A percentile compares a stretch with the other conserved stretches of the same genome.
Evolutionary conservation across 2,113 vertebrate species (phyloP).

Genomic region (Corvus cornix): DNA sequence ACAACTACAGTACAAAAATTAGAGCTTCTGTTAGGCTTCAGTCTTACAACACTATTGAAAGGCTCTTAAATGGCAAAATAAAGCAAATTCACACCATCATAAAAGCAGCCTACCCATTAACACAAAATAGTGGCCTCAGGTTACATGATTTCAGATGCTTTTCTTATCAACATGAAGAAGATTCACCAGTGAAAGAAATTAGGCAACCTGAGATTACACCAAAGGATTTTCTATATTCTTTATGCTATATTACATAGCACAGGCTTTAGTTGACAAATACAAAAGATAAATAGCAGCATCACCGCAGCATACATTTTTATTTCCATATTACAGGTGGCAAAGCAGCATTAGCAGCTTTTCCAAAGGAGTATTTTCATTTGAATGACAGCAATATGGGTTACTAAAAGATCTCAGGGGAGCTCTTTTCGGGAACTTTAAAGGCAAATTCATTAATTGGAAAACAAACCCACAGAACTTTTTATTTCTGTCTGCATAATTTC

Average conservation of each 20-base stretch:
- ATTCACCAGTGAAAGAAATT: not conserved
- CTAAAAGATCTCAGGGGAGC: conserved; percentile 1
- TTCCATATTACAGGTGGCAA: not conserved
- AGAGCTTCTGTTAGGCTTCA: not conserved
- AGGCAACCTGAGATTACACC: not conserved
- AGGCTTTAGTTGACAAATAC: not conserved
- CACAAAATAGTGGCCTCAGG: not conserved
- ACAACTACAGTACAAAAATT: not conserved
- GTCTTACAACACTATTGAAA: not conserved
- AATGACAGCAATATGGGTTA: not conserved
- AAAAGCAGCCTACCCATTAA: not conserved
- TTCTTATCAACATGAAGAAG: conserved; percentile 7
- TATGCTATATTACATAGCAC: not conserved
- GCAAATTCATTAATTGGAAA: conserved; percentile 4
- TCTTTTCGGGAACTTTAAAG: not conserved
- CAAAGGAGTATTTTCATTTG: conserved; percentile 5
- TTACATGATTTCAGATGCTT: not conserved
- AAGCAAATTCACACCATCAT: not conserved
- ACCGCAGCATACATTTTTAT: not conserved
- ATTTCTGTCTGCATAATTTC: not conserved
- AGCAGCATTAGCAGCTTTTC: not conserved
- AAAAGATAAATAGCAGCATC: conserved; percentile 22
- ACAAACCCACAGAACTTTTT: not conserved
- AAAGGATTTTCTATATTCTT: not conserved
- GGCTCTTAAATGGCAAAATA: not conserved